A percentile compares a stretch with the other conserved stretches of the same genome.
Conservation (phyloP, 2,888 invertebrate species). For the Drosophila siamana region DNA sequence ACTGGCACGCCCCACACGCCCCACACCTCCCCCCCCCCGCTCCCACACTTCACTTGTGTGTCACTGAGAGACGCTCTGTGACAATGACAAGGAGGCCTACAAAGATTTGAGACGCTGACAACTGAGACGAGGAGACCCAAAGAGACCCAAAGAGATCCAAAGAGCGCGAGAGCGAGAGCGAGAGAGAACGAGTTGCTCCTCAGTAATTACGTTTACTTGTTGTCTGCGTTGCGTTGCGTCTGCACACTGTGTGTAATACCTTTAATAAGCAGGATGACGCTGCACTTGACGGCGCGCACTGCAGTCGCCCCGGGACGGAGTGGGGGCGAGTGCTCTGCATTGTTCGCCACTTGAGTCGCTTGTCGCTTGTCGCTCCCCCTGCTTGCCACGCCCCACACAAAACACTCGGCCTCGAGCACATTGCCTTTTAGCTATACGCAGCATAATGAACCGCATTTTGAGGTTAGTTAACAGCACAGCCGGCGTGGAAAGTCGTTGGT, state of each 20-base stretch:
- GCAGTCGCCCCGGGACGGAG: slow-evolving; percentile 1
- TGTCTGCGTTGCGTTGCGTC: slow-evolving; percentile 32
- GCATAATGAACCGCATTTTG: slow-evolving; percentile 57
- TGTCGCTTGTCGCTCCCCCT: background rate
- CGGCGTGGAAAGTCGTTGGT: background rate
- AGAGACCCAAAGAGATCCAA: background rate
- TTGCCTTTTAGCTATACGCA: slow-evolving; percentile 13
- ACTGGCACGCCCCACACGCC: background rate
- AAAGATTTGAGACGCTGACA: slow-evolving; percentile 53
- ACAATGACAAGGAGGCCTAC: slow-evolving; percentile 75
- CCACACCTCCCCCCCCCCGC: too few species aligned
- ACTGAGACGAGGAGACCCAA: slow-evolving; percentile 4
- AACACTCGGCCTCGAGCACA: slow-evolving; percentile 32
- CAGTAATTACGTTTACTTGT: slow-evolving; percentile 77
- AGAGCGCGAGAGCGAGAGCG: slow-evolving; percentile 14
- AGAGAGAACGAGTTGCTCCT: slow-evolving; percentile 35
- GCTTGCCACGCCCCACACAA: background rate
- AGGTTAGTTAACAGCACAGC: too few species aligned
- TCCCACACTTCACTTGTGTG: too few species aligned
- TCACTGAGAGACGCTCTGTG: slow-evolving; percentile 57
- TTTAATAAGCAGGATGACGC: slow-evolving; percentile 79
- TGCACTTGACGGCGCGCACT: slow-evolving; percentile 62
- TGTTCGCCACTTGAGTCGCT: slow-evolving; percentile 49
- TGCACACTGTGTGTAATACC: slow-evolving; percentile 67
- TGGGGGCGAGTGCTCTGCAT: slow-evolving; percentile 24